Evolutionary conservation across 2,888 invertebrate species (phyloP), one percentile per base, ranked within the genome.

Genomic region (Cataglyphis altisquamis): DNA sequence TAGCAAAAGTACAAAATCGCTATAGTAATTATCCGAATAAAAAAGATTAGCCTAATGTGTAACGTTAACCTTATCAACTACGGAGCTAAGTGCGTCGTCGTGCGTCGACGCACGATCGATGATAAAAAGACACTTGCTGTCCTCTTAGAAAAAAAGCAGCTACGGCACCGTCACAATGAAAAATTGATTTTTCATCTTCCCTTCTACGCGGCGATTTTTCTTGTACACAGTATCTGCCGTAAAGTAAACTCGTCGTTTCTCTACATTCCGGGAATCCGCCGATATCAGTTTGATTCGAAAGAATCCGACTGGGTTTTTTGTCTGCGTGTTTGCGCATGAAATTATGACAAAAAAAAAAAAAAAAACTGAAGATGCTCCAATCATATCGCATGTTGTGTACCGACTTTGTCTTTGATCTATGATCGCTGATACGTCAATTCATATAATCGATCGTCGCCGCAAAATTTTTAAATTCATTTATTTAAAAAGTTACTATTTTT

Each of bases 1-100:
- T 92, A 91, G 91, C 88, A 91, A 92, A 90, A 90, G 90, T 91
- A 92, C 89, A 92, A 92, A 92, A 92, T 91, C 90, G 89, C 91
- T 88, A 92, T 60, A 84, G 72, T 81, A 66, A 90, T 90, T 90
- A 90, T 85, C 86, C 90, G 90, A 90, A 92, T 91, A 90, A 90
- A 89, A 89, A 91, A 86, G 80, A 86, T 90, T 92, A 92, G 88
- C 90, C 91, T 72, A 82, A 60, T 86, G 81, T 52, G 8, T 85
- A 90, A 73, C 81, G 73, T 87, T 90, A 89, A 78, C 78, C 90
- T 90, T 90, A 90, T 72, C 72, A 88, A 86, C 88, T 90, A 90
- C 82, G 72, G 90, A 87, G 88, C 88, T 80, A 86, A 87, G 82
- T 74, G 87, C 88, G 89, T 68, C 87, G 9, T 63, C 77, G 68